Evolutionary conservation across 2,113 vertebrate species (phyloP).

Genomic region (Bubo blakistoni): DNA sequence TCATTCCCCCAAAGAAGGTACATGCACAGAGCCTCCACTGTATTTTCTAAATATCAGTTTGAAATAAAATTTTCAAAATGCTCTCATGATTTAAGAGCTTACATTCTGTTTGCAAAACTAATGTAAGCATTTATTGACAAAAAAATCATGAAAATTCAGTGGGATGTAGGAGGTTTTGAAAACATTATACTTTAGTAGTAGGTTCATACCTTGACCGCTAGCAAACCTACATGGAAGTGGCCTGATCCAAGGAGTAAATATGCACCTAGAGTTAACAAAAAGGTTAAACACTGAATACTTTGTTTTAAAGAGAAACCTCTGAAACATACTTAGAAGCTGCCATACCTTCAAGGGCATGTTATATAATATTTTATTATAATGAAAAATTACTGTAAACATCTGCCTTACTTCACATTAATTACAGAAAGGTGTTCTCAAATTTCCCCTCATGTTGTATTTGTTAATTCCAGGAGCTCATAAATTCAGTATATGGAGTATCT

Average conservation of each 20-base stretch:
- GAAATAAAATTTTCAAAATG: not conserved
- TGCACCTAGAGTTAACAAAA: not conserved
- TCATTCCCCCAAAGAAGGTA: not conserved
- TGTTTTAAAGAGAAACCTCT: not conserved
- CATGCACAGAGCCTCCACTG: not conserved
- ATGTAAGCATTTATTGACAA: not conserved
- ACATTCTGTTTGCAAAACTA: not conserved
- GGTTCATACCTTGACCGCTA: not conserved
- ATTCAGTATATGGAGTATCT: not conserved
- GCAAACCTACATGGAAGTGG: not conserved
- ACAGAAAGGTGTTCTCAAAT: not conserved
- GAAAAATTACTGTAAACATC: conserved; percentile 36
- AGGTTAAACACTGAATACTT: not conserved
- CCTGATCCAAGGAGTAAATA: not conserved
- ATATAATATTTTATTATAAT: not conserved
- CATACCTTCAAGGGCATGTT: not conserved
- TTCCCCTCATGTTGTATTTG: not conserved
- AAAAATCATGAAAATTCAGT: not conserved
- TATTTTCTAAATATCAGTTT: conserved; percentile 10
- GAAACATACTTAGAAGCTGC: not conserved
- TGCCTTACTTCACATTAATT: conserved; percentile 10
- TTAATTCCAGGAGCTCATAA: not conserved
- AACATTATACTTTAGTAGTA: not conserved
- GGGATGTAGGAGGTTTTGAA: not conserved
- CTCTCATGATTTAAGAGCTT: not conserved